Evolutionary conservation across 2,113 vertebrate species (phyloP), one percentile per base, ranked within the genome.

Genomic region (Ondatra zibethicus): DNA sequence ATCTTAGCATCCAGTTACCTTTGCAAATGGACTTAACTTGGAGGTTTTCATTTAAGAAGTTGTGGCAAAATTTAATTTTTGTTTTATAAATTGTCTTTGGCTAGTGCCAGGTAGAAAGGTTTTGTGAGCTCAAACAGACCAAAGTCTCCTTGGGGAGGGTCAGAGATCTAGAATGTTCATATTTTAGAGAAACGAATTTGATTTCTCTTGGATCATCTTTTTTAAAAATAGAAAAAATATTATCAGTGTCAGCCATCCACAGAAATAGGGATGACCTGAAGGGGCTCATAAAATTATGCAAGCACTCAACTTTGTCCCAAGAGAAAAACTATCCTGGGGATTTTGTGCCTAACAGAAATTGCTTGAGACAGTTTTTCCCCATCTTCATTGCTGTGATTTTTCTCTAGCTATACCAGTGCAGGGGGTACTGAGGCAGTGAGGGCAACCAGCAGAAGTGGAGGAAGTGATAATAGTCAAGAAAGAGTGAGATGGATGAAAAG

Each of bases 1-100:
- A 94, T 42, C 52, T 92, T 58, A 88, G 42, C 65, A 76, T 88
- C 65, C 55, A 92, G 65, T 97, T 94, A 93, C 42, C 76, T 91
- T 92, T 36, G 81, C 93, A 95, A 93, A 89, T 82, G 86, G 42
- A 47, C 50, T 88, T 95, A 73, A 93, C 82, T 92, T 73, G 78
- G 55, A 96, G 88, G 73, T 55, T 68, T 96, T 89, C 47, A 17
- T 55, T 93, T 73, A 96, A 95, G 33, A 36, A 72, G 61, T 89
- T 89, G 65, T 14, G 3, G 72, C 45, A 91, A 93, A 96, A 86
- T 86, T 39, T 94, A 73, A 58, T 90, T 95, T 86, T 87, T 21
- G 47, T 47, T 93, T 77, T 70, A 36, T 3, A 4, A 81, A 77
- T 66, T 76, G 86, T 73, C 55, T 61, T 88, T 88, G n/a, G 58